phyloP scores from a whole-genome alignment of 2,888 invertebrate genomes.

The Oxycera nigricornis region DNA sequence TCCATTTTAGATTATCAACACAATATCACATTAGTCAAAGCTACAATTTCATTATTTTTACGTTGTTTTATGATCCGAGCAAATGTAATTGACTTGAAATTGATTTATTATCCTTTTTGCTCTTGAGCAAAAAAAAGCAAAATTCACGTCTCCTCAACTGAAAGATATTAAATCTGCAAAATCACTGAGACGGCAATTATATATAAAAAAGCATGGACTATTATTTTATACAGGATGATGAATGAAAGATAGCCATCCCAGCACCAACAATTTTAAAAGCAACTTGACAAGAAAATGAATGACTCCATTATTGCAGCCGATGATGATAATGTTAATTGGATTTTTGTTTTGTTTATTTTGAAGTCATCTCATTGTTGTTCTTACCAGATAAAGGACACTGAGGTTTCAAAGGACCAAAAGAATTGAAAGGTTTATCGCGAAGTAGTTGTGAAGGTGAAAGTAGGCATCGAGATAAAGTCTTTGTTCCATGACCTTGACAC shows the following conservation, averaged over 20 bases:
- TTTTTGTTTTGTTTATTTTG: not conserved
- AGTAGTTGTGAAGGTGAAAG: constrained; percentile 58
- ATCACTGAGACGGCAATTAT: not conserved
- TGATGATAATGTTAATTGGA: not conserved
- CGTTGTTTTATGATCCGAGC: too few relatives aligned
- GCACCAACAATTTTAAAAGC: not conserved
- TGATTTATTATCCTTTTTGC: too few relatives aligned
- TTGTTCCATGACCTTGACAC: constrained; percentile 53
- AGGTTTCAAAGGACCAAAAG: constrained; percentile 44
- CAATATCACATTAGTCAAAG: too few relatives aligned
- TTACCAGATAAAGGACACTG: constrained; percentile 46
- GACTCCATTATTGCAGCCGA: not conserved
- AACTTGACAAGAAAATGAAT: not conserved
- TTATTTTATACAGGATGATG: not conserved
- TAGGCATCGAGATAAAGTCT: constrained; percentile 56
- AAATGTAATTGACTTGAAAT: too few relatives aligned
- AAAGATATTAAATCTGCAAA: not conserved
- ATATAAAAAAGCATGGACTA: not conserved
- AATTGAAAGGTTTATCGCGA: constrained; percentile 59
- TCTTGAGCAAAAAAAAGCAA: too few relatives aligned
- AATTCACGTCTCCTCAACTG: too few relatives aligned
- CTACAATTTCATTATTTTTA: too few relatives aligned
- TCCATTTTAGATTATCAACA: too few relatives aligned
- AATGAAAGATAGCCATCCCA: not conserved
- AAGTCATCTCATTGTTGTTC: constrained; percentile 35